phyloP scores from a whole-genome alignment of 1,140 invertebrate species.

The Drosophila tropicalis region DNA sequence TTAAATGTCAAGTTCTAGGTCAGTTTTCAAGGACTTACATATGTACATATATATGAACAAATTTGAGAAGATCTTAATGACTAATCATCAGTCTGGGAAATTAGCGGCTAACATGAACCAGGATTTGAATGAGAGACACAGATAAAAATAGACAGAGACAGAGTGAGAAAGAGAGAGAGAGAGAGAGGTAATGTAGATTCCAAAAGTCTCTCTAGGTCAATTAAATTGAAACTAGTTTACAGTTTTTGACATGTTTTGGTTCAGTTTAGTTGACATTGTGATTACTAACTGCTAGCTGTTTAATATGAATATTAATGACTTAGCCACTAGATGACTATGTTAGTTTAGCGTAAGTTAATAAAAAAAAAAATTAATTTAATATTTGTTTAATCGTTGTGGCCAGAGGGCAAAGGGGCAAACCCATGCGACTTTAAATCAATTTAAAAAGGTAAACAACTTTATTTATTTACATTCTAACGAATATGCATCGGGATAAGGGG shows the following conservation, averaged over 20 bases:
- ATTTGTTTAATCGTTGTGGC: slow-evolving; percentile 14
- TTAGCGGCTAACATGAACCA: background rate
- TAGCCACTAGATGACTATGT: background rate
- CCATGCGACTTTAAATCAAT: slow-evolving; percentile 31
- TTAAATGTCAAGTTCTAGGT: slow-evolving; percentile 9
- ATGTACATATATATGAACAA: background rate
- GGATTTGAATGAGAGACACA: background rate
- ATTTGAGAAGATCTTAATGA: background rate
- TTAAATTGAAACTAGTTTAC: slow-evolving; percentile 4
- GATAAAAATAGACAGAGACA: too few relatives aligned
- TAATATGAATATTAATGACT: too few relatives aligned
- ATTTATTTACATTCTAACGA: slow-evolving; percentile 76
- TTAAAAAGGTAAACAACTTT: slow-evolving; percentile 75
- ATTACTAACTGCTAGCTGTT: background rate
- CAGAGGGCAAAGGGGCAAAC: slow-evolving; percentile 37
- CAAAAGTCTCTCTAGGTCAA: background rate
- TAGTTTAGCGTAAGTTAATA: background rate
- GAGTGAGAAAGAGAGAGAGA: too few relatives aligned
- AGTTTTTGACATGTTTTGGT: background rate
- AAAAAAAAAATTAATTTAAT: background rate
- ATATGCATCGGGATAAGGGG: slow-evolving; percentile 34
- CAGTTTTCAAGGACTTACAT: background rate
- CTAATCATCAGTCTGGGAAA: background rate
- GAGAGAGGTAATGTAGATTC: background rate
- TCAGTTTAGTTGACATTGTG: background rate